Conservation (phyloP, 1,140 invertebrate species). For the Bombus waltoni region DNA sequence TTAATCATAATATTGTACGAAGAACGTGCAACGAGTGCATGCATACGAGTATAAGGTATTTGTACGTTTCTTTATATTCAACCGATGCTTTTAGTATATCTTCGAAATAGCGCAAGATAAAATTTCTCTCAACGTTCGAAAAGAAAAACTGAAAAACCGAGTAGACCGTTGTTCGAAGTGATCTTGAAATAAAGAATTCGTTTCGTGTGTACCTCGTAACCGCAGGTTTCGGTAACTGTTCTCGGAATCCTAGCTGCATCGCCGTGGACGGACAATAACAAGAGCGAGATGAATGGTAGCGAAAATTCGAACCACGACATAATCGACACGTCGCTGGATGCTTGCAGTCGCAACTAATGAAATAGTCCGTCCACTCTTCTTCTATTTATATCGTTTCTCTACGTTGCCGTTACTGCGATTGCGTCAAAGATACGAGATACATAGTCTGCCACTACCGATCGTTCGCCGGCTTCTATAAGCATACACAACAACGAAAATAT, state of each 20-base stretch:
- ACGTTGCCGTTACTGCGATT: slow-evolving; percentile 11
- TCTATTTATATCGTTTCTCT: slow-evolving; percentile 60
- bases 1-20: too few species aligned
- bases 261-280: slow-evolving; percentile 7
- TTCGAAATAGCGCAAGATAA: not conserved
- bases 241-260: slow-evolving; percentile 51
- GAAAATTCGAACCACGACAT: slow-evolving; percentile 36
- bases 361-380: slow-evolving; percentile 40
- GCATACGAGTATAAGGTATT: too few species aligned
- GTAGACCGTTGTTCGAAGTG: not conserved
- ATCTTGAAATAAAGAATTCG: slow-evolving; percentile 15
- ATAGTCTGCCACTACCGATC: not conserved
- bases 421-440: slow-evolving; percentile 23
- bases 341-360: slow-evolving; percentile 50
- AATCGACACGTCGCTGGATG: not conserved
- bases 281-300: slow-evolving; percentile 7
- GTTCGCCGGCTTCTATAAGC: not conserved
- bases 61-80: not conserved
- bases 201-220: slow-evolving; percentile 63
- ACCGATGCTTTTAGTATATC: too few species aligned
- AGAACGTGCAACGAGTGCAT: too few species aligned
- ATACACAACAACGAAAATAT: not conserved
- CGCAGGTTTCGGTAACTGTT: slow-evolving; percentile 47
- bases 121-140: not conserved
- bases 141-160: not conserved